A percentile compares a stretch with the other conserved stretches of the same genome.
These are phyloP conservation scores for Oreohelix idahoensis DNA, from an alignment of 1,140 invertebrate species.

Conservation along the genomic window DNA sequence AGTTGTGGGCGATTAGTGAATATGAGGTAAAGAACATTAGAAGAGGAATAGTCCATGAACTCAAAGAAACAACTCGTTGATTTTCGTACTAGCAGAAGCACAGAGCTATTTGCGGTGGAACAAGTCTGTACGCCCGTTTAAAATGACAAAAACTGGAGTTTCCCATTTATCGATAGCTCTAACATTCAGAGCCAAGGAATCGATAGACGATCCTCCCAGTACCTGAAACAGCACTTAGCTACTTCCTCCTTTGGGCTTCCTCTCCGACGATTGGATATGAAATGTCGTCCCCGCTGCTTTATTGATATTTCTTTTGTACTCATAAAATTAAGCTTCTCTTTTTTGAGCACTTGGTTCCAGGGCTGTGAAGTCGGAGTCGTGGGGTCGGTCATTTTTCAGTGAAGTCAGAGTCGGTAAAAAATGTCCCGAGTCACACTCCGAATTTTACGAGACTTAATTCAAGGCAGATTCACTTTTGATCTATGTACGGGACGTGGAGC, in stretches of 20 bases:
- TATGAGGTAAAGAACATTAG: no score
- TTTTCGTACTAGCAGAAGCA: neutral
- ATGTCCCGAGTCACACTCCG: no score
- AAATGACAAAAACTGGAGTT: conserved; percentile 10
- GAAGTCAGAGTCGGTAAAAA: no score
- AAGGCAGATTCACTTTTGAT: no score
- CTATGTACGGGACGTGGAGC: no score
- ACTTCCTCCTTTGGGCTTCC: conserved; percentile 32
- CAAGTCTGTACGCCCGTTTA: neutral
- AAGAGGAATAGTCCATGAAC: neutral
- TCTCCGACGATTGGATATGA: conserved; percentile 32
- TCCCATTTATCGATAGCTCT: conserved; percentile 5
- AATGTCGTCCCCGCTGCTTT: conserved; percentile 19
- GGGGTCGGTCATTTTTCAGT: no score
- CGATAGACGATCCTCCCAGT: conserved; percentile 16
- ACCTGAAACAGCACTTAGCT: conserved; percentile 41
- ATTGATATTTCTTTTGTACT: conserved; percentile 40
- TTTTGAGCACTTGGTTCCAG: neutral
- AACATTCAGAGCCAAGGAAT: conserved; percentile 1
- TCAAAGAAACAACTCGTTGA: neutral
- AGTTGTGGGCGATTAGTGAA: no score
- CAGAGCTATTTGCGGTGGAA: neutral
- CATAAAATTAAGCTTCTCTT: conserved; percentile 33
- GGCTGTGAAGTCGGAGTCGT: no score
- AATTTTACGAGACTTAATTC: no score